A percentile compares a stretch with the other conserved stretches of the same genome.
phyloP scores from a whole-genome alignment of 2,888 invertebrate genomes.

The Nipponacmea schrenckii region DNA sequence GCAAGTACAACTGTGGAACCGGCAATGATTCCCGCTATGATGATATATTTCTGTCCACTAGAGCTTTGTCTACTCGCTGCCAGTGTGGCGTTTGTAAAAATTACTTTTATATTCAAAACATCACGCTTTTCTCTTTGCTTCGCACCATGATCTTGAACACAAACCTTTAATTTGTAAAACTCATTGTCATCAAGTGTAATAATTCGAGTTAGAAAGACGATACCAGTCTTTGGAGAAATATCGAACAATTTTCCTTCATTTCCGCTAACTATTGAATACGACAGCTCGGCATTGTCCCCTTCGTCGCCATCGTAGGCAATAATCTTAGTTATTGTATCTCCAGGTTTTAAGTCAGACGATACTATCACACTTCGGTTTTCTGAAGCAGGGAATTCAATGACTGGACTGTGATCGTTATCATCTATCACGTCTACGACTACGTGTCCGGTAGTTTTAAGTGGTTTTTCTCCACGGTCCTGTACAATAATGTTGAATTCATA shows the following conservation, averaged over 20 bases:
- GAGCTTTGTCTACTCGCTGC: constrained; percentile 17
- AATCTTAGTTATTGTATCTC: constrained; percentile 71
- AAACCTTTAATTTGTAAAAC: constrained; percentile 83
- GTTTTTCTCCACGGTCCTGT: constrained; percentile 76
- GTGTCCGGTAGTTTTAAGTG: constrained; percentile 85
- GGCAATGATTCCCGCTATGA: constrained; percentile 32
- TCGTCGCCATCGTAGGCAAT: constrained; percentile 92
- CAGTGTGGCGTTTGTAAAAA: constrained; percentile 33
- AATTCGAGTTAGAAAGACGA: constrained; percentile 82
- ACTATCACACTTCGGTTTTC: constrained; percentile 53
- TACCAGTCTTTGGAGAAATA: constrained; percentile 91
- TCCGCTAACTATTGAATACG: constrained; percentile 95
- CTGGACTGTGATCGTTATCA: constrained; percentile 94
- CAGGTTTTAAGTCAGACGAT: constrained; percentile 45
- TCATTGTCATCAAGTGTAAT: constrained; percentile 83
- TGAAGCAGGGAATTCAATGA: constrained; percentile 53
- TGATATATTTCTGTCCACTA: constrained; percentile 29
- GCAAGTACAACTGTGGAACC: constrained; percentile 33
- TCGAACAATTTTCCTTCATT: constrained; percentile 93
- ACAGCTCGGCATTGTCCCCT: constrained; percentile 90
- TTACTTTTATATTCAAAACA: constrained; percentile 29
- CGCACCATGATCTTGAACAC: constrained; percentile 90
- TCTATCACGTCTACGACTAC: constrained; percentile 95
- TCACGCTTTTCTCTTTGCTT: constrained; percentile 71
- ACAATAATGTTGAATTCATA: constrained; percentile 90